Conservation (phyloP, 2,888 invertebrate genomes). For the Stegophylla sp. region DNA sequence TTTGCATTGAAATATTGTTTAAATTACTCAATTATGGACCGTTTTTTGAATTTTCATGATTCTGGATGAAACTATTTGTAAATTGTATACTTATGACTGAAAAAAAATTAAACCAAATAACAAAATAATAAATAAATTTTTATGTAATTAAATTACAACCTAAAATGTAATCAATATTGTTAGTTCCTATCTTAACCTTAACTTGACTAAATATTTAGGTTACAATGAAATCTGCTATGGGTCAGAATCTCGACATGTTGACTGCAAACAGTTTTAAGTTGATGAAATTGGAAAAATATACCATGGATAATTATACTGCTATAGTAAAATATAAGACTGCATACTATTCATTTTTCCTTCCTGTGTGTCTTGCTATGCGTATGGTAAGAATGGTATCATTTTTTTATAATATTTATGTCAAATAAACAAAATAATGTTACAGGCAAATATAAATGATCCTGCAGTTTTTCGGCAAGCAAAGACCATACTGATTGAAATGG, state of each 20-base stretch:
- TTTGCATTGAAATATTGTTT: neutral
- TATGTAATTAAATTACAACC: neutral
- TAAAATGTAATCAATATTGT: neutral
- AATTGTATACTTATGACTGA: too few species aligned
- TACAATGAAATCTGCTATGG: constrained; percentile 76
- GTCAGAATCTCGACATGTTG: constrained; percentile 81
- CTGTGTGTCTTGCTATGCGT: constrained; percentile 85
- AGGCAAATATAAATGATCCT: constrained; percentile 74
- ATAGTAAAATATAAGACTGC: constrained; percentile 92
- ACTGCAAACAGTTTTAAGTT: constrained; percentile 67
- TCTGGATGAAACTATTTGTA: too few species aligned
- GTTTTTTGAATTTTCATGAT: too few species aligned
- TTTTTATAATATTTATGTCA: neutral
- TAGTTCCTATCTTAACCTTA: too few species aligned
- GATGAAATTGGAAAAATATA: constrained; percentile 72
- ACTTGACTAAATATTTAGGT: constrained; percentile 64
- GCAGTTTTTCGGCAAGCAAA: constrained; percentile 84
- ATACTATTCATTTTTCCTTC: constrained; percentile 92
- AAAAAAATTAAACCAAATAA: too few species aligned
- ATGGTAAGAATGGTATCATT: constrained; percentile 71
- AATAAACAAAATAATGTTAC: constrained; percentile 9
- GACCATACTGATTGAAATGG: constrained; percentile 87
- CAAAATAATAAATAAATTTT: neutral
- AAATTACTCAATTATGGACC: neutral
- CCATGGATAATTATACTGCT: constrained; percentile 83